A percentile compares a stretch with the other conserved stretches of the same genome.
These are phyloP conservation scores for Parasteatoda lunata DNA, from an alignment of 2,888 invertebrate species.

Conservation along the genomic window DNA sequence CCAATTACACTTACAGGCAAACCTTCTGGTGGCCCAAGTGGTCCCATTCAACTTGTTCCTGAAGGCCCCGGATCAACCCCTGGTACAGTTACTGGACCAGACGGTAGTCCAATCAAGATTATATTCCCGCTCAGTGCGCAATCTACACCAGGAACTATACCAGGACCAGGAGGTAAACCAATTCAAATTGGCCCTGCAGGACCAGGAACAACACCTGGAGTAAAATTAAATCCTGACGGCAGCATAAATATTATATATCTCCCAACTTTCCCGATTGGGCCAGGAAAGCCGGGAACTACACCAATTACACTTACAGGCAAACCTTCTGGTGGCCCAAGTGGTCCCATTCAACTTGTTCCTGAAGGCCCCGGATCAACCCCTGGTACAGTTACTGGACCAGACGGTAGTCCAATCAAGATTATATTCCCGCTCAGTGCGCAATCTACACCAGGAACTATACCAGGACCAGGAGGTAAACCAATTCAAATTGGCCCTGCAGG, in stretches of 20 bases:
- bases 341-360: constrained; percentile 17
- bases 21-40: too few relatives aligned
- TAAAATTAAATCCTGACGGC: constrained; percentile 10
- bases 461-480: not conserved
- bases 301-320: not conserved
- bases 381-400: not conserved
- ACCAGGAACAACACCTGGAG: constrained; percentile 39
- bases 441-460: constrained; percentile 4
- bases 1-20: too few relatives aligned
- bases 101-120: constrained; percentile 8
- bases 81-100: constrained; percentile 1
- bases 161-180: constrained; percentile 25
- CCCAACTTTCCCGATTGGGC: not conserved
- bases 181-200: constrained; percentile 21
- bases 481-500: not conserved
- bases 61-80: constrained; percentile 18
- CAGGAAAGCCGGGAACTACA: not conserved
- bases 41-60: constrained; percentile 16
- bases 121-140: constrained; percentile 14
- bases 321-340: not conserved
- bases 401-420: not conserved
- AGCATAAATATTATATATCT: constrained; percentile 8
- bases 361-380: constrained; percentile 23
- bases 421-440: constrained; percentile 11
- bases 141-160: constrained; percentile 17